Base-by-base conservation (phyloP, 2,888 invertebrate species). In the Capitulum mitella region DNA sequence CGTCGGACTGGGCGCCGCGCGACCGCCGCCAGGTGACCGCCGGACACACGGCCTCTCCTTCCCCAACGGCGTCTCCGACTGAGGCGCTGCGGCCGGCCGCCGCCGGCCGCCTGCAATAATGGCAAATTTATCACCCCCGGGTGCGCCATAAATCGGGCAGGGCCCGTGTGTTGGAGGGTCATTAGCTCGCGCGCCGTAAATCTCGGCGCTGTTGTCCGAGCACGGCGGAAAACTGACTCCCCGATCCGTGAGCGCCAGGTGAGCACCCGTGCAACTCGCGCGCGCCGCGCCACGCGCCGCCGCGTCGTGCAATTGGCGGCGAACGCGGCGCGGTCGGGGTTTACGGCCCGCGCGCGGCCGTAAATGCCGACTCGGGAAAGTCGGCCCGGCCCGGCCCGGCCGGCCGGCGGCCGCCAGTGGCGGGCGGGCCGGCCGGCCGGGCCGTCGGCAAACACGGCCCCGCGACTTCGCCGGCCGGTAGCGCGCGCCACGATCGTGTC, bases 351-450 rank as follows among this genome's bases (percentile, higher is more conserved):
- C 37, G 1, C 37, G 22, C 3, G 22, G 37, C 70, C 70, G 70
- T 70, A 70, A 70, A 70, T 22, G 26, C 70, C 70, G 70, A 70
- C 14, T 70, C 70, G 70, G 70, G 37, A 70, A 70, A 70, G 70
- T 70, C 70, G 70, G 70, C 70, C 70, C 22, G 37, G 37, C 37
- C 37, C 70, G 70, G 70, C 37, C 22, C 70, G 37, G 70, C 37
- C 70, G 70, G 70, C 37, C 70, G 22, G 70, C 70, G 12, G 61
- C 32, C 32, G 34, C 29, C 61, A 34, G 58, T 29, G 16, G 61
- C 32, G 16, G 61, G 16, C 32, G n/a, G 10, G 34, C 32, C 32
- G 70, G 37, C 22, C 37, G 70, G n/a, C 14, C 70, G 37, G 22
- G 8, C 26, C 40, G 70, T 34, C 70, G 70, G 70, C 37, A 70